Conservation (phyloP, 2,888 invertebrate species). For the Drosophila picticornis region DNA sequence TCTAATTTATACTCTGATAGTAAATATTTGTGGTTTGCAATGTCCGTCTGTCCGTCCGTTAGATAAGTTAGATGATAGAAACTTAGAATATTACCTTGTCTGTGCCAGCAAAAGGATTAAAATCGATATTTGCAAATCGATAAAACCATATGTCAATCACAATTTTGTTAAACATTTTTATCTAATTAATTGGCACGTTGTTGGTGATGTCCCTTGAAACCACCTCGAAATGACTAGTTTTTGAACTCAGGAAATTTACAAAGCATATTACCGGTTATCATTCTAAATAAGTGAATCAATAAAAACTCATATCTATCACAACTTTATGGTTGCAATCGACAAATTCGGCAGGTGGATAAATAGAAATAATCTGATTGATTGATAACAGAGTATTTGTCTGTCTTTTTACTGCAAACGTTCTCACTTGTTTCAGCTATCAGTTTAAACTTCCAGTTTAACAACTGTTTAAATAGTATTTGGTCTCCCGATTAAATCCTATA, state of each 20-base stretch:
- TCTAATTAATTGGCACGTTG: background rate
- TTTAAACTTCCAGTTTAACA: background rate
- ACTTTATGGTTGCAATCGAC: background rate
- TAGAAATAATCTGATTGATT: background rate
- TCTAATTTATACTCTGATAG: background rate
- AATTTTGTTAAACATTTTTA: background rate
- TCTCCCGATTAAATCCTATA: background rate
- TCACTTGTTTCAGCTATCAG: background rate
- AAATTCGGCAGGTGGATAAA: background rate
- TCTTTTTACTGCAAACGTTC: background rate
- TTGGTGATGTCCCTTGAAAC: background rate
- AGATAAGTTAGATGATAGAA: background rate
- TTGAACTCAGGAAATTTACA: background rate
- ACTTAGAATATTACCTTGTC: background rate
- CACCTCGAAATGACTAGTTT: background rate
- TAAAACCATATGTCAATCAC: too few relatives aligned
- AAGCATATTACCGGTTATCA: background rate
- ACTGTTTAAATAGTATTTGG: background rate
- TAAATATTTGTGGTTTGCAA: background rate
- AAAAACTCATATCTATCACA: background rate
- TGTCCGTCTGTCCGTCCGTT: background rate
- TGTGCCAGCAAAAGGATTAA: background rate
- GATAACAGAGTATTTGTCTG: background rate
- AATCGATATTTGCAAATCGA: too few relatives aligned
- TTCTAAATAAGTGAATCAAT: background rate